Evolutionary conservation across 2,113 vertebrate species (phyloP), one percentile per base, ranked within the genome.

Genomic region (Hippocampus mohnikei): DNA sequence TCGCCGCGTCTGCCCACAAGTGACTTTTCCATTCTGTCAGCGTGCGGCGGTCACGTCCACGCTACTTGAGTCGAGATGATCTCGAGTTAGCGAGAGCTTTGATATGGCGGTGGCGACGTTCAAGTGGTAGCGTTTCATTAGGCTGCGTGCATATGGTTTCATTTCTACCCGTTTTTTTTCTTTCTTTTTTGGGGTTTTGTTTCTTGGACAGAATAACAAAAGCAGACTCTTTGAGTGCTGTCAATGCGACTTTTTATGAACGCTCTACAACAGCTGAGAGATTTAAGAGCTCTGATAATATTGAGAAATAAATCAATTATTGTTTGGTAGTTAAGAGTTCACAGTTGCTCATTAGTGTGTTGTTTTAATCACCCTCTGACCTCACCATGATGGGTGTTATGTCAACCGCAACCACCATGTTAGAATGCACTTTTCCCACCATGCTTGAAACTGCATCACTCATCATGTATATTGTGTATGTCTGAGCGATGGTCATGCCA

Each of bases 1-100:
- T 88, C n/a, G 25, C 73, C 77, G 76, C 56, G 85, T 91, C 88
- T 87, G 82, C 85, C 90, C 88, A 75, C 84, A 71, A 81, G 66
- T 85, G 83, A 84, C 88, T 93, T 92, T 65, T 93, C 89, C 89
- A 91, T 88, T 87, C 83, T 77, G 87, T 92, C 89, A 91, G 81
- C 58, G 75, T 59, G 71, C 78, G 77, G 79, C 80, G 89, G 84
- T 90, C 89, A 92, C 88, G 82, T 91, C 21, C 88, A 90, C 88
- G 42, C 74, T 77, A 68, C 73, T 87, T 69, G 68, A 83, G 79
- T 83, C 75, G 73, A 84, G 79, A 86, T 78, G 82, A 83, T 85
- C 79, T 70, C 79, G 82, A 77, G 72, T 79, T 71, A 88, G 77
- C 59, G 73, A 48, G 61, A 80, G 77, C 79, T 60, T 33, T 68